Conservation (phyloP, 1,140 invertebrate genomes). For the Stegodyphus dumicola region DNA sequence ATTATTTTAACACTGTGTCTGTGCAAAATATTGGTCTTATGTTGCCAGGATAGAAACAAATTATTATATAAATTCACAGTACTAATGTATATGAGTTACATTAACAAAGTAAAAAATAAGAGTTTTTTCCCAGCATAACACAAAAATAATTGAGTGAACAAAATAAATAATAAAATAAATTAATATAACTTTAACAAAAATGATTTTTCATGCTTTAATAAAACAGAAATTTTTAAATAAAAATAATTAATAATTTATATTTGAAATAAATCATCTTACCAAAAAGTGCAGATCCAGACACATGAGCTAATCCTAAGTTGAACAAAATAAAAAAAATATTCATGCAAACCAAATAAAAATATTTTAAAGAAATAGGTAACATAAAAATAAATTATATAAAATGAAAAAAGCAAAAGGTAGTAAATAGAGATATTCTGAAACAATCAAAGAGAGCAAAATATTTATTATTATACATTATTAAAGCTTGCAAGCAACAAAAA, state of each 20-base stretch:
- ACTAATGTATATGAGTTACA: too few species aligned
- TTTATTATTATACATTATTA: neutral
- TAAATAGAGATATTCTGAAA: neutral
- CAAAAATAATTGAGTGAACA: too few species aligned
- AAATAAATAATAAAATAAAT: too few species aligned
- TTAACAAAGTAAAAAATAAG: too few species aligned
- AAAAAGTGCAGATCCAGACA: constrained; percentile 50
- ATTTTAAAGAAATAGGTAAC: constrained; percentile 11
- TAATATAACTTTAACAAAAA: too few species aligned
- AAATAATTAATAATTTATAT: constrained; percentile 5
- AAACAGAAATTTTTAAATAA: neutral
- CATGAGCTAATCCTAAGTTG: constrained; percentile 40
- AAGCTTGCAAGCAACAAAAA: too few species aligned
- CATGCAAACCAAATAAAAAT: constrained; percentile 44
- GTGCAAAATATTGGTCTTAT: too few species aligned
- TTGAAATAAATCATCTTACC: constrained; percentile 13
- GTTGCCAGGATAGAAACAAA: too few species aligned
- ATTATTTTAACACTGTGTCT: too few species aligned
- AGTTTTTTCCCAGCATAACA: too few species aligned
- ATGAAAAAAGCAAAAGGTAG: neutral
- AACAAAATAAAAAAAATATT: constrained; percentile 62
- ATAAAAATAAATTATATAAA: constrained; percentile 3
- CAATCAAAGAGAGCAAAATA: neutral
- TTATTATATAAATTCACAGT: too few species aligned
- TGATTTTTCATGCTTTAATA: neutral